Evolutionary conservation across 2,797 vertebrate species (phyloP).

Genomic region (Pipistrellus nathusii): DNA sequence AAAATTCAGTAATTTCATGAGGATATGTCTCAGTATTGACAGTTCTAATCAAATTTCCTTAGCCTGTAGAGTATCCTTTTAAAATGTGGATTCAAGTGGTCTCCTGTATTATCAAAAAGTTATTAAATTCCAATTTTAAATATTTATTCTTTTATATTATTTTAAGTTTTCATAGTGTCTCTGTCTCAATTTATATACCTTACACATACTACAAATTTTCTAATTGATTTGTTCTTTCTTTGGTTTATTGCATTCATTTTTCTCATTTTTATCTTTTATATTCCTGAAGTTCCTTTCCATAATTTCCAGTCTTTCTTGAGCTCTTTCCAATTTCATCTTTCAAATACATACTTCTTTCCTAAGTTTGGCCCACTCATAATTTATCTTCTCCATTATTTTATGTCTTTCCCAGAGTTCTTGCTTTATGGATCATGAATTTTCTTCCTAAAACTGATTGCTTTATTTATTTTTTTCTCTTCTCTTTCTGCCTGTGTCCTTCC

Average conservation of each 20-base stretch:
- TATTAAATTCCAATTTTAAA: conserved; percentile 27
- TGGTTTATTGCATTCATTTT: conserved; percentile 31
- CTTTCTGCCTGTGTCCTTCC: not conserved
- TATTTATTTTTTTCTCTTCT: conserved; percentile 8
- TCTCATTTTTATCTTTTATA: conserved; percentile 16
- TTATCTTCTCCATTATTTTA: not conserved
- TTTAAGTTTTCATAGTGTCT: not conserved
- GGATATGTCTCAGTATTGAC: not conserved
- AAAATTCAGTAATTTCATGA: not conserved
- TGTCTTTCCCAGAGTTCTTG: not conserved
- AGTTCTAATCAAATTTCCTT: not conserved
- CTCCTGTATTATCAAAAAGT: not conserved
- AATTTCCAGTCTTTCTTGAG: not conserved
- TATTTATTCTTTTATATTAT: not conserved
- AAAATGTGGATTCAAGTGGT: not conserved
- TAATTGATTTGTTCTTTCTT: not conserved
- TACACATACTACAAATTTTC: not conserved
- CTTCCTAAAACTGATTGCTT: not conserved
- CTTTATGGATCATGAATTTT: conserved; percentile 24
- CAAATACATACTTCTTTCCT: conserved; percentile 6
- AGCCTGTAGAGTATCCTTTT: not conserved
- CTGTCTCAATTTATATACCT: not conserved
- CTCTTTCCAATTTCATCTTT: conserved; percentile 46
- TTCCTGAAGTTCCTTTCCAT: not conserved
- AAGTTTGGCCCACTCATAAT: not conserved